Base-by-base conservation (phyloP, 2,888 invertebrate genomes). In the Eupithecia vulgata region DNA sequence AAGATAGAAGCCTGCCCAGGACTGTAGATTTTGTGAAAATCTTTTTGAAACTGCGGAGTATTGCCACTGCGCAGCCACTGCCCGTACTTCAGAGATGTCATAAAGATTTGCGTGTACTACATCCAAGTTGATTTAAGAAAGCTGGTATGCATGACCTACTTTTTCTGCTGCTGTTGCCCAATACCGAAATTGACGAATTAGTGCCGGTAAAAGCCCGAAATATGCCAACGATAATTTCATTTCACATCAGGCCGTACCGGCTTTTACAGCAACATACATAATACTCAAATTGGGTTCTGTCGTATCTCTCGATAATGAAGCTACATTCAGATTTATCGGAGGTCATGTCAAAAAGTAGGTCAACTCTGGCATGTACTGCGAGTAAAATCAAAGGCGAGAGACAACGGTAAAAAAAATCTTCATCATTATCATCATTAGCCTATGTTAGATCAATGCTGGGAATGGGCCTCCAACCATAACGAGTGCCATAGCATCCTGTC, bases 241-340 rank as follows among this genome's bases (percentile, higher is more conserved):
- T 57, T 57, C 21, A 25, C 25, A 5, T 21, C 21, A 25, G 57
- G 57, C 12, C 13, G 25, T 57, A 57, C 25, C 57, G 25, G 57
- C 13, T 57, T 61, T 61, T 34, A 34, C 61, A 61, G 17, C 30
- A 7, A 34, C 30, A 34, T 15, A 25, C 73, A 76, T 82, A 72
- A 78, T 65, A 79, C 76, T 76, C 75, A 75, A 82, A 80, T 82
- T 78, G 48, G 42, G 37, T 61, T 59, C 74, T 37, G 59, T 70
- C 57, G 57, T 57, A 42, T 52, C 42, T 73, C 70, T 68, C 74
- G 68, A 70, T 68, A 74, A 64, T 70, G 48, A 35, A 48, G 25
- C n/a, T 64, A 10, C 40, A 68, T 61, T 66, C n/a, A 57, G 45
- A 73, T 72, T 68, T 72, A 57, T 68, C 62, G 21, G 21, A 25